Conservation (phyloP, 1,140 invertebrate genomes). For the Lepidurus arcticus region DNA sequence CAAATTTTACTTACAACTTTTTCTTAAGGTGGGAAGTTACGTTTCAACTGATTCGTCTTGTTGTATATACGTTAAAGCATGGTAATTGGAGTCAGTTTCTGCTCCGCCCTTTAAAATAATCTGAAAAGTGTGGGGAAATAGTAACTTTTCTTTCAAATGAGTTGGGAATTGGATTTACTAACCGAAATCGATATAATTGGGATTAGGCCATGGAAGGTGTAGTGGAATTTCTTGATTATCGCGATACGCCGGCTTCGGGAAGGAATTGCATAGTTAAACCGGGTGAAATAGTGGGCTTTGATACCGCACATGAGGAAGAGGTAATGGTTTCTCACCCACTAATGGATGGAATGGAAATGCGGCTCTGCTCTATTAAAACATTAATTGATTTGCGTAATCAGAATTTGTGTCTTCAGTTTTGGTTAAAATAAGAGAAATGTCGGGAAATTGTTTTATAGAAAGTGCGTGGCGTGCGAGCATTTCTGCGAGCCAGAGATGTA, state of each 20-base stretch:
- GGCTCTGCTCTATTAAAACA: background rate
- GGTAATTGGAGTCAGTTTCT: background rate
- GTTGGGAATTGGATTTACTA: background rate
- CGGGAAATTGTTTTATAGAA: constrained; percentile 38
- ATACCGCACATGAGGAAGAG: background rate
- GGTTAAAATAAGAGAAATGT: background rate
- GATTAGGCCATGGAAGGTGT: background rate
- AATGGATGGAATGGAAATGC: background rate
- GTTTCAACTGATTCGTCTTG: background rate
- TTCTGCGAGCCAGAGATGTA: constrained; percentile 46
- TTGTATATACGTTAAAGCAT: background rate
- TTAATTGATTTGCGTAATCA: background rate
- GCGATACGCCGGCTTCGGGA: background rate
- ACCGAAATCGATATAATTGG: background rate
- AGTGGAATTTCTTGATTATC: constrained; percentile 1
- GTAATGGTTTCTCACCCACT: background rate
- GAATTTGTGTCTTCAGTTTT: background rate
- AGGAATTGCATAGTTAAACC: background rate
- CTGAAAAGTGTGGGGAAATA: background rate
- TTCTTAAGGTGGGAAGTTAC: background rate
- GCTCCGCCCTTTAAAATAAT: background rate
- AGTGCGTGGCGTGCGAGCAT: constrained; percentile 43
- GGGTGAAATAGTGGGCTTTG: background rate
- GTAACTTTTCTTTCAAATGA: background rate
- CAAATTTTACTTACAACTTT: background rate